Conservation (phyloP, 2,113 vertebrate genomes). For the Fulica atra region DNA sequence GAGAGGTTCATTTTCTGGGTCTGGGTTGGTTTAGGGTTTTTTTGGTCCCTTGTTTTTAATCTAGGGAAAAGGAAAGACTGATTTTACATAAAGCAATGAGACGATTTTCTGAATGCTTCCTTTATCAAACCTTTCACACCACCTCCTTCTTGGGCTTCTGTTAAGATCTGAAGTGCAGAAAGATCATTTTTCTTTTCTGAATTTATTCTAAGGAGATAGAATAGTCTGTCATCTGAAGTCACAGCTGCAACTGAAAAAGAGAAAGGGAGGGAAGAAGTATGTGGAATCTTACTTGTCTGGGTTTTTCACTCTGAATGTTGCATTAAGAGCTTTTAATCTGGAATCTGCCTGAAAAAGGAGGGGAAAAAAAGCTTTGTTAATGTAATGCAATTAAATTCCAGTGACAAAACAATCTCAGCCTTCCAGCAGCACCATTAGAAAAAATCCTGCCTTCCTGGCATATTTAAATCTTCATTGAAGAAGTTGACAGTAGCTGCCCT, state of each 20-base stretch:
- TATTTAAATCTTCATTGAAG: background rate
- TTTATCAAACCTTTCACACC: conserved; percentile 19
- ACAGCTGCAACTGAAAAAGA: conserved; percentile 14
- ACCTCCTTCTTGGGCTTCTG: background rate
- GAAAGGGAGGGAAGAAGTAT: conserved; percentile 18
- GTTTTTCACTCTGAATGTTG: conserved; percentile 97
- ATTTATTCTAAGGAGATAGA: conserved; percentile 59
- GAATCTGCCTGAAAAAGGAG: conserved; percentile 90
- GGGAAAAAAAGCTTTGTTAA: conserved; percentile 67
- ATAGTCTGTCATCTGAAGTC: conserved; percentile 34
- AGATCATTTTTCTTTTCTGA: conserved; percentile 58
- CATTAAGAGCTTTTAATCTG: conserved; percentile 93
- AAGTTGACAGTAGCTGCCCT: background rate
- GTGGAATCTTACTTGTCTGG: conserved; percentile 90
- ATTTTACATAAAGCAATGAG: background rate
- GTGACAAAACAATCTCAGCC: conserved; percentile 64
- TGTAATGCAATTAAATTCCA: conserved; percentile 74
- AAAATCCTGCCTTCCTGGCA: background rate
- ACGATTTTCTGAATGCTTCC: background rate
- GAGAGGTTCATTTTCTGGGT: background rate
- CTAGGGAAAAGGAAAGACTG: background rate
- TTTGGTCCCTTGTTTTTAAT: background rate
- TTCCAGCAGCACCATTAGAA: conserved; percentile 54
- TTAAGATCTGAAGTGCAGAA: background rate
- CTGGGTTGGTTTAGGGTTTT: too few species aligned